These are phyloP conservation scores for Corythornis leucogaster DNA, from an alignment of 2,797 vertebrate genomes.

Conservation along the genomic window DNA sequence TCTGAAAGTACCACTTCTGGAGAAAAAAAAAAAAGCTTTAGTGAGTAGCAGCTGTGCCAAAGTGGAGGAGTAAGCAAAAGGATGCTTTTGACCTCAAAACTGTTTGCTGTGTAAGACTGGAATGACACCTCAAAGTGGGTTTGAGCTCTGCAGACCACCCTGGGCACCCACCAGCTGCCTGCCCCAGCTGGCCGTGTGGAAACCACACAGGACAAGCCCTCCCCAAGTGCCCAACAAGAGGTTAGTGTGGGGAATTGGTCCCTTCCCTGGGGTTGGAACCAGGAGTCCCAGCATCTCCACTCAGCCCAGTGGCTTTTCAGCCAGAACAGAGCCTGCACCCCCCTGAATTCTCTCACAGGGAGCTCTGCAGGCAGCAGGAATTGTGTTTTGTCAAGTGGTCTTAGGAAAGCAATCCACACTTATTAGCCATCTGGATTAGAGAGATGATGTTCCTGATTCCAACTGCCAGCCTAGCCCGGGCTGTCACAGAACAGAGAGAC, in stretches of 20 bases:
- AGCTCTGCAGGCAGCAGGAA: slow-evolving; percentile 5
- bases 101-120: neutral
- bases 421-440: slow-evolving; percentile 54
- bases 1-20: neutral
- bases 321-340: neutral
- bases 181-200: neutral
- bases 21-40: neutral
- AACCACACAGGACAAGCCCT: neutral
- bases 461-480: slow-evolving; percentile 7
- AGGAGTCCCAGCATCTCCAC: neutral
- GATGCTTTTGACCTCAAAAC: neutral
- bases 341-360: neutral
- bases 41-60: slow-evolving; percentile 35
- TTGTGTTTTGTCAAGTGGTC: slow-evolving; percentile 28
- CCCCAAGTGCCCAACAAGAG: rapidly evolving
- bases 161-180: neutral
- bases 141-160: neutral
- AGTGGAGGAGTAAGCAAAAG: neutral
- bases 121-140: neutral
- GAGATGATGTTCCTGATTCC: slow-evolving; percentile 28
- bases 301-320: neutral
- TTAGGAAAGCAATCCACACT: slow-evolving; percentile 37
- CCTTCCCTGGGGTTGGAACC: neutral
- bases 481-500: neutral
- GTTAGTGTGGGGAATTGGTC: neutral